Conservation (phyloP, 2,888 invertebrate genomes). For the Diploptera punctata region DNA sequence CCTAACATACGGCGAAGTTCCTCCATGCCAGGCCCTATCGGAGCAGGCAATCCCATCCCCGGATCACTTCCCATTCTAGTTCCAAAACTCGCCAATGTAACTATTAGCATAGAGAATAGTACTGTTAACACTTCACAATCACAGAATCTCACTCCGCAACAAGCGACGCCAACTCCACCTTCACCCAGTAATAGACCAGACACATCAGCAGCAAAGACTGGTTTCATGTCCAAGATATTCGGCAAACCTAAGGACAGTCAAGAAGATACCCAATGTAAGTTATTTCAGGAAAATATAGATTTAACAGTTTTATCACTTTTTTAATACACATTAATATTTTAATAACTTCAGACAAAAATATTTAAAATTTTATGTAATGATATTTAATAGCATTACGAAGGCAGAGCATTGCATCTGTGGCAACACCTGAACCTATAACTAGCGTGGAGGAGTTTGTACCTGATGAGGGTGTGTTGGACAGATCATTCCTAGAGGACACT, state of each 20-base stretch:
- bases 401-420: conserved; percentile 36
- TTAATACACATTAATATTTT: no score
- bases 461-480: conserved; percentile 75
- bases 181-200: not conserved
- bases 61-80: conserved; percentile 45
- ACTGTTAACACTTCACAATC: not conserved
- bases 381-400: no score
- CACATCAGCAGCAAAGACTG: conserved; percentile 14
- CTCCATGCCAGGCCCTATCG: conserved; percentile 52
- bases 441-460: conserved; percentile 77
- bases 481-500: conserved; percentile 76
- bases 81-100: not conserved
- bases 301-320: no score
- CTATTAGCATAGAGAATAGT: not conserved
- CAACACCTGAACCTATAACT: conserved; percentile 48
- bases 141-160: not conserved
- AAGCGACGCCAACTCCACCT: not conserved
- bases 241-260: conserved; percentile 40
- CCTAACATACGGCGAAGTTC: conserved; percentile 18
- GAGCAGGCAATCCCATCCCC: conserved; percentile 55
- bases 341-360: no score
- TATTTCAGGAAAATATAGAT: no score
- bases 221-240: conserved; percentile 46
- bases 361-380: no score
- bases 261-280: conserved; percentile 39